Evolutionary conservation across 2,113 vertebrate genomes (phyloP).

Genomic region (Heterochromis multidens): DNA sequence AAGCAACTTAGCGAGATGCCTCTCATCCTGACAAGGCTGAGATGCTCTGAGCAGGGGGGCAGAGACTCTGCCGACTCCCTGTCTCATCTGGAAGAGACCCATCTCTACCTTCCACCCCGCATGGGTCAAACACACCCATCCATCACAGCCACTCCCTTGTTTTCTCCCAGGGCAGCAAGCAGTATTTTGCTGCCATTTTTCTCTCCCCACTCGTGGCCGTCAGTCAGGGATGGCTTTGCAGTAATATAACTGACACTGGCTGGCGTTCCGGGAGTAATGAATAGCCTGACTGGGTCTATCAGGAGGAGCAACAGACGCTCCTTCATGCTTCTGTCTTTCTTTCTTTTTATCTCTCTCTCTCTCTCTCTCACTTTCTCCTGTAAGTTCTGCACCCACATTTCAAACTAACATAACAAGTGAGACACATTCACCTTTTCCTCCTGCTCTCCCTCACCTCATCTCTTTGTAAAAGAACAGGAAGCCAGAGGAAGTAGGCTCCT

Average conservation of each 20-base stretch:
- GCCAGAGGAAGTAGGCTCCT: neutral
- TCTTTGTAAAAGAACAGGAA: neutral
- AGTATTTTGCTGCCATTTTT: conserved; percentile 66
- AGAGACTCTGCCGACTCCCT: conserved; percentile 45
- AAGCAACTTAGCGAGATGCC: conserved; percentile 58
- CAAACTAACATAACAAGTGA: neutral
- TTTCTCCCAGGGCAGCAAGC: conserved; percentile 44
- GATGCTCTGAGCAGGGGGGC: conserved; percentile 57
- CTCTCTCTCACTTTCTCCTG: neutral
- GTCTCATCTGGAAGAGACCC: conserved; percentile 63
- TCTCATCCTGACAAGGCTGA: conserved; percentile 64
- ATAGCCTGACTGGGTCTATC: conserved; percentile 61
- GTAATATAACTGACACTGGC: conserved; percentile 71
- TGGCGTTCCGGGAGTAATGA: conserved; percentile 66
- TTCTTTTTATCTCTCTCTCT: neutral
- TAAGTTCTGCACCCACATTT: conserved; percentile 23
- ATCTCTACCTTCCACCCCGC: conserved; percentile 62
- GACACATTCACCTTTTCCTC: neutral
- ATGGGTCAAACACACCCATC: conserved; percentile 79
- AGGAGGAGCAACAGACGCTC: conserved; percentile 38
- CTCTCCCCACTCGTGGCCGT: conserved; percentile 58
- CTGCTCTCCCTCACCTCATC: neutral
- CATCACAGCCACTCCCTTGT: conserved; percentile 67
- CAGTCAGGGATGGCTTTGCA: conserved; percentile 65
- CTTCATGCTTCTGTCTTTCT: conserved; percentile 19